phyloP scores from a whole-genome alignment of 2,888 invertebrate species.

The Allolobophora icterica region DNA sequence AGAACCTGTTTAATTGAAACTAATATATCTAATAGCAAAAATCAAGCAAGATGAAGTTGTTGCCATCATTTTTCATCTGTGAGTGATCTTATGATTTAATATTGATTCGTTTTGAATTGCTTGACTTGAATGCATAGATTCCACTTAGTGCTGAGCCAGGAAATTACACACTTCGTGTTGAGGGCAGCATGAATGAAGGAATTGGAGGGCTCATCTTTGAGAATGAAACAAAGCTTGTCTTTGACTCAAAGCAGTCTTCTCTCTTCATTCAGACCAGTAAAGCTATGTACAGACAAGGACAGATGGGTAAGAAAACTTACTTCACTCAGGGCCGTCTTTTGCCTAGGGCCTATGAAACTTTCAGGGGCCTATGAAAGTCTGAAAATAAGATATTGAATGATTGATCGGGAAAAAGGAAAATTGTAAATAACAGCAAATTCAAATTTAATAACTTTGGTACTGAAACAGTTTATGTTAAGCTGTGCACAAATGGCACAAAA shows the following conservation, averaged over 20 bases:
- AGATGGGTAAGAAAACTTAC: too few species aligned
- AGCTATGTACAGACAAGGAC: constrained; percentile 44
- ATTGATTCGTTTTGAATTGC: neutral
- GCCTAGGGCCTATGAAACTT: too few species aligned
- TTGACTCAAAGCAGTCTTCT: constrained; percentile 89
- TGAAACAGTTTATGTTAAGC: too few species aligned
- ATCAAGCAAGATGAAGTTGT: neutral
- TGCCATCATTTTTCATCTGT: neutral
- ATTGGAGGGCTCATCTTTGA: constrained; percentile 41
- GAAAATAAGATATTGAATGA: too few species aligned
- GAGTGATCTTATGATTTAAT: neutral
- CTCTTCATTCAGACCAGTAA: constrained; percentile 75
- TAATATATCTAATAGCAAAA: neutral
- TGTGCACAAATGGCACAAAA: too few species aligned
- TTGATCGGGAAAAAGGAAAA: too few species aligned
- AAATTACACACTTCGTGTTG: constrained; percentile 82
- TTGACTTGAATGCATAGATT: constrained; percentile 68
- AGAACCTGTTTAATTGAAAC: too few species aligned
- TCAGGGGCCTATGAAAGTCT: too few species aligned
- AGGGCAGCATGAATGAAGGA: constrained; percentile 72
- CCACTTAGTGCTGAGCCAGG: constrained; percentile 84
- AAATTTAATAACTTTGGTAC: too few species aligned
- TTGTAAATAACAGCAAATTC: too few species aligned
- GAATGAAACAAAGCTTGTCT: constrained; percentile 83
- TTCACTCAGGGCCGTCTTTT: too few species aligned